Percentiles rank a stretch among this genome's conserved stretches.
Evolutionary conservation across 2,113 vertebrate species (phyloP).

Genomic region (Corynorhinus townsendii): DNA sequence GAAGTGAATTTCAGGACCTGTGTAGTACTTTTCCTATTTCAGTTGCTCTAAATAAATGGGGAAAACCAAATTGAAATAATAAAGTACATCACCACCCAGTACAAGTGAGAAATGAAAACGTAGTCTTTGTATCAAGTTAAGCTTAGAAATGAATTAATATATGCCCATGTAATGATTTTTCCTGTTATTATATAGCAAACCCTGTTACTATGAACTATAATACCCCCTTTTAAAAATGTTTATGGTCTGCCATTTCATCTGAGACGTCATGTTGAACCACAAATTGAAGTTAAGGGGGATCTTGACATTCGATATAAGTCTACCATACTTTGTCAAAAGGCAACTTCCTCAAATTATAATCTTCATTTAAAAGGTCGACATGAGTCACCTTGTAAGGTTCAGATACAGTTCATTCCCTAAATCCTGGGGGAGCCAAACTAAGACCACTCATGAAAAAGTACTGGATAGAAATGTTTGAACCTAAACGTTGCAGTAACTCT

Average conservation of each 20-base stretch:
- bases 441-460: background rate
- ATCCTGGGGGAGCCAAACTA: background rate
- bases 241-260: background rate
- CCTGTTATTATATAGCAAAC: background rate
- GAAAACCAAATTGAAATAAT: constrained; percentile 58
- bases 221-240: background rate
- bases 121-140: background rate
- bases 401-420: background rate
- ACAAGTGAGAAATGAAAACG: background rate
- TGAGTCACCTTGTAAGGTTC: background rate
- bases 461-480: background rate
- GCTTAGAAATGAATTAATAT: background rate
- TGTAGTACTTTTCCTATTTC: constrained; percentile 62
- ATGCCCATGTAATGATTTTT: background rate
- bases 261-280: background rate
- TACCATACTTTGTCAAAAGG: background rate
- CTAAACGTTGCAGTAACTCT: background rate
- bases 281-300: background rate
- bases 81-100: background rate
- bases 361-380: background rate
- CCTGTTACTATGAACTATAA: background rate
- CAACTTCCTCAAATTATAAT: background rate
- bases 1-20: constrained; percentile 56
- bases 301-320: background rate
- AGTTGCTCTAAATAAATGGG: constrained; percentile 41